These are phyloP conservation scores for Gobio gobio DNA, from an alignment of 2,113 vertebrate species.

Conservation along the genomic window DNA sequence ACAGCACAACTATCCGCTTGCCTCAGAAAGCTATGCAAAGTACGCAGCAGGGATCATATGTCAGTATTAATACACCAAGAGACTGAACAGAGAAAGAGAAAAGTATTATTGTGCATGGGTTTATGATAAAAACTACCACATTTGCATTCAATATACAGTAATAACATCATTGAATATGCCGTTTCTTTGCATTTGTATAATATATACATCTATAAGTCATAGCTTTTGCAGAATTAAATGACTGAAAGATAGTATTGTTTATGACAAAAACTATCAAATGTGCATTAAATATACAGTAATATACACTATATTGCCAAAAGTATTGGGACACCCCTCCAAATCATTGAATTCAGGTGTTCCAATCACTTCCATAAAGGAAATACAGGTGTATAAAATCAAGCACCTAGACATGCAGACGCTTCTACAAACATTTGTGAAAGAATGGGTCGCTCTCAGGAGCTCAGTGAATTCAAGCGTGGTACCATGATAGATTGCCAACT, in stretches of 20 bases:
- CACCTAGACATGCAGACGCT: too few relatives aligned
- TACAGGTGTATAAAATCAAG: too few relatives aligned
- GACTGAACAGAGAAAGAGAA: conserved; percentile 54
- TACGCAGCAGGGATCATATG: conserved; percentile 67
- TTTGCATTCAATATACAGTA: not conserved
- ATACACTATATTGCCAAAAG: too few relatives aligned
- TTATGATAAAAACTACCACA: not conserved
- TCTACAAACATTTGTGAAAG: too few relatives aligned
- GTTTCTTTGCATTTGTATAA: not conserved
- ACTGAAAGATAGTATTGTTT: not conserved
- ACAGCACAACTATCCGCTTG: conserved; percentile 49
- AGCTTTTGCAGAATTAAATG: not conserved
- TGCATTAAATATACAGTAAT: too few relatives aligned
- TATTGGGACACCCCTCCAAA: too few relatives aligned
- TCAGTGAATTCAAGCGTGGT: too few relatives aligned
- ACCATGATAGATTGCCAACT: too few relatives aligned
- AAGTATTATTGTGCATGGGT: conserved; percentile 9
- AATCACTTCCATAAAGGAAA: too few relatives aligned
- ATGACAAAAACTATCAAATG: too few relatives aligned
- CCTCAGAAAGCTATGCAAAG: conserved; percentile 64
- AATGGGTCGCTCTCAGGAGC: too few relatives aligned
- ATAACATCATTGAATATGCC: not conserved
- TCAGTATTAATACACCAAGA: conserved; percentile 71
- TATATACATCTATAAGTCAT: not conserved
- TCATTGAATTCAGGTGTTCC: too few relatives aligned